These are phyloP conservation scores for Amphipyra berbera DNA, from an alignment of 2,888 invertebrate genomes.

Conservation along the genomic window DNA sequence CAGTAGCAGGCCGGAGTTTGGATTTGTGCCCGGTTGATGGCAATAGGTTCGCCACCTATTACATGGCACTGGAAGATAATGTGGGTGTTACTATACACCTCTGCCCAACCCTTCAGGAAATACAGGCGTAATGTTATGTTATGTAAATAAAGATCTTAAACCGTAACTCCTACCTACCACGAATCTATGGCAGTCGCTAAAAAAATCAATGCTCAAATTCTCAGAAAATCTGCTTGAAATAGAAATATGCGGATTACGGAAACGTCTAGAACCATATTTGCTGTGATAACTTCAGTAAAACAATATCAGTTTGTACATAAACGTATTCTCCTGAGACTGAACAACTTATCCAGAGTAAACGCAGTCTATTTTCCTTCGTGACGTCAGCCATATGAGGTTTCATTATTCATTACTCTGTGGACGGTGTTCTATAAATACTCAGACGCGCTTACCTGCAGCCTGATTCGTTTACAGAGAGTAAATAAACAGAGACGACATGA, in stretches of 20 bases:
- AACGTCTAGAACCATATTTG: conserved; percentile 1
- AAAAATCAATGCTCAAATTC: neutral
- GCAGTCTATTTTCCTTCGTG: conserved; percentile 4
- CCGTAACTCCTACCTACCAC: too few species aligned
- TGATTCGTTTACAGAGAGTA: conserved; percentile 7
- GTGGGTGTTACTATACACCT: too few species aligned
- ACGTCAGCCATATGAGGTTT: conserved; percentile 32
- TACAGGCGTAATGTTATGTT: too few species aligned
- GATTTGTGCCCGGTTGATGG: too few species aligned
- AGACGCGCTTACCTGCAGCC: conserved; percentile 3
- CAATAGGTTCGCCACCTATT: too few species aligned
- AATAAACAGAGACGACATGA: conserved; percentile 2
- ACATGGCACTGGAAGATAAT: too few species aligned
- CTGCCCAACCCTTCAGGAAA: too few species aligned
- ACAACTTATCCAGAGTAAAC: conserved; percentile 12
- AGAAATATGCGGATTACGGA: neutral
- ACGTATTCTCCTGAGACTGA: conserved; percentile 8
- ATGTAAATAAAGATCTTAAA: too few species aligned
- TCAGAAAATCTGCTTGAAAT: neutral
- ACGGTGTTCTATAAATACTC: conserved; percentile 18
- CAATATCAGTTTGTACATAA: neutral
- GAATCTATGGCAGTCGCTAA: too few species aligned
- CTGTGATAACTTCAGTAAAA: conserved; percentile 3
- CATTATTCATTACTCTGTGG: conserved; percentile 49
- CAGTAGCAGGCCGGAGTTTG: too few species aligned